Evolutionary conservation across 2,113 vertebrate species (phyloP), one percentile per base, ranked within the genome.

Genomic region (Bostrychus sinensis): DNA sequence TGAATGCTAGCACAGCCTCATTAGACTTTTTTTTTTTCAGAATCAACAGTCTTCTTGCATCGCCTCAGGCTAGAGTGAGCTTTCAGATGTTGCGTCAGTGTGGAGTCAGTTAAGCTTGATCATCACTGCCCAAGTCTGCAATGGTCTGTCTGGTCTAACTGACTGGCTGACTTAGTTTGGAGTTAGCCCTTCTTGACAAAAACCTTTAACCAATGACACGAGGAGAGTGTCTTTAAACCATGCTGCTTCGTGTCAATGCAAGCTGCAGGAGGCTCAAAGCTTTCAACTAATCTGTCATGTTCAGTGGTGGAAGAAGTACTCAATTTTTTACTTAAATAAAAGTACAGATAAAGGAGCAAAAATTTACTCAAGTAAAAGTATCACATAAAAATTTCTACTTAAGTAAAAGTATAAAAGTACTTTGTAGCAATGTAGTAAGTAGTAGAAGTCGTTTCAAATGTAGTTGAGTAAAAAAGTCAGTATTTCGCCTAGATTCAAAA

Each of bases 1-100:
- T 70, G 70, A 80, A 80, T 57, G 72, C 61, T 56, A 82, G 81
- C 74, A 37, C 39, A 7, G 72, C 45, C 72, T 83, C 64, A 65
- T 83, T 84, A 80, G 66, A 22, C 42, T 22, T 48, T 14, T 39
- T 16, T 4, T 14, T 71, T 67, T 55, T 56, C 32, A 19, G 64
- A 77, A 82, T 65, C 61, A 56, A 82, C 64, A 70, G 58, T 55
- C 46, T 65, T 51, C 50, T 69, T 36, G 51, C 30, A 67, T 70
- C 37, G 56, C 80, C 73, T 55, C 25, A 13, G 69, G 74, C 51
- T 58, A 23, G 36, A 62, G 50, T 17, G 46, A 68, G 46, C 72
- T 89, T 89, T 86, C 84, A 76, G 77, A 83, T 72, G 73, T 89
- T 89, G 86, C 89, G n/a, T 90, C 87, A 90, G 68, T 45, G 73